Base-by-base conservation (phyloP, 2,797 vertebrate genomes). In the Rhincodon typus region DNA sequence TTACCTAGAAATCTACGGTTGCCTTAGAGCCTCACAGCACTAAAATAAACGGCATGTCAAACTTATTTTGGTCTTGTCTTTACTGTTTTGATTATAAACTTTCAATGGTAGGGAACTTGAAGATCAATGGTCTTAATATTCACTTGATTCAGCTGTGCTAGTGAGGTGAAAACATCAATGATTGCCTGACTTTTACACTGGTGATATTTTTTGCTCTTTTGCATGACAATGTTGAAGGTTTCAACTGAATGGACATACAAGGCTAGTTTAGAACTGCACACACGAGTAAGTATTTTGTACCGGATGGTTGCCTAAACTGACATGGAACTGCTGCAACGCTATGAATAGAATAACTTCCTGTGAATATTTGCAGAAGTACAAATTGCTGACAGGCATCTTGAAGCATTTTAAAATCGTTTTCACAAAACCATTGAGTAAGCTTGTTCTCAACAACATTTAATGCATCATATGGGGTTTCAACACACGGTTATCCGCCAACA, bases 271-370 rank as follows among this genome's bases (percentile, higher is more conserved):
- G 0, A 19, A 94, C 67, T 30, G 23, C 19, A 30, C 66, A 69
- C 67, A 94, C 27, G 93, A 94, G 23, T 94, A 46, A 70, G 25
- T 94, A 46, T 27, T 74, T 74, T 57, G 46, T 72, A 27, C 94
- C 70, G 77, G 94, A 95, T 95, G 70, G 27, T 95, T 95, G 94
- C 70, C 46, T 17, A 72, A 95, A 74, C 42, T 53, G 69, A 72
- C 42, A 74, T 74, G 46, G 94, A 74, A 77, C 94, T 95, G 70
- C 94, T 77, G 94, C 17, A 77, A 50, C 53, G 42, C 70, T 95
- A 77, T 95, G 70, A 95, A 77, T 95, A 95, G 94, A 17, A 77
- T 30, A n/a, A 95, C 94, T 95, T 95, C 94, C 94, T 95, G 70
- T 42, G 46, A 77, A 50, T 74, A 46, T 30, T 77, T 95, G 94